A percentile compares a stretch with the other conserved stretches of the same genome.
phyloP scores from a whole-genome alignment of 2,888 invertebrate species.

The Brachyopa scutellaris region DNA sequence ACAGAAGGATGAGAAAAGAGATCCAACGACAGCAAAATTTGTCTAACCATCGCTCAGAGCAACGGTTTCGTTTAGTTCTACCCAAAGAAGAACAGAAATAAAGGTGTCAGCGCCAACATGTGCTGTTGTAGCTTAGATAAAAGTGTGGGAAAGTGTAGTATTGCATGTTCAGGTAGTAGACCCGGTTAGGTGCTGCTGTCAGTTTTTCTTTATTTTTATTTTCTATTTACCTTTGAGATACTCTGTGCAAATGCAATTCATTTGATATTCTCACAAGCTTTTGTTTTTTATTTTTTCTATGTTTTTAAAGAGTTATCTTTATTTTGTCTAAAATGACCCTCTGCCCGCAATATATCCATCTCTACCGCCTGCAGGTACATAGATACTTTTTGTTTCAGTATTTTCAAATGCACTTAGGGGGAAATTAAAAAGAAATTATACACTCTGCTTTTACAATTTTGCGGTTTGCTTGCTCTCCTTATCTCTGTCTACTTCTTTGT shows the following conservation, averaged over 20 bases:
- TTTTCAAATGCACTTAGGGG: slow-evolving; percentile 79
- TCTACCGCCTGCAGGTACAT: slow-evolving; percentile 61
- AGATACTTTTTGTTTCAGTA: slow-evolving; percentile 57
- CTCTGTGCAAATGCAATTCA: slow-evolving; percentile 66
- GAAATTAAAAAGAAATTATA: slow-evolving; percentile 80
- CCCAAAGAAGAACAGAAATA: slow-evolving; percentile 49
- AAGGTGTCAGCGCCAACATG: slow-evolving; percentile 61
- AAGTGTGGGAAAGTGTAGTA: slow-evolving; percentile 55
- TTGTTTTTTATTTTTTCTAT: slow-evolving; percentile 27
- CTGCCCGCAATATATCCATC: slow-evolving; percentile 18
- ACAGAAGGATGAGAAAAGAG: slow-evolving; percentile 22
- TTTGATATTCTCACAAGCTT: slow-evolving; percentile 63
- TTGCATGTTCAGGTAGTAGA: slow-evolving; percentile 47
- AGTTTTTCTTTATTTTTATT: slow-evolving; percentile 41
- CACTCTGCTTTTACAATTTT: slow-evolving; percentile 77
- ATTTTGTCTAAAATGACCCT: slow-evolving; percentile 47
- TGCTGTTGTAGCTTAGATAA: slow-evolving; percentile 27
- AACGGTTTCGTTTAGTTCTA: slow-evolving; percentile 47
- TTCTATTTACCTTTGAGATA: slow-evolving; percentile 50
- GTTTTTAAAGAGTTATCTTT: slow-evolving; percentile 53
- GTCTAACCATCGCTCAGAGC: slow-evolving; percentile 48
- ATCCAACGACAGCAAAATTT: slow-evolving; percentile 50
- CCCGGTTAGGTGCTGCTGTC: slow-evolving; percentile 40
- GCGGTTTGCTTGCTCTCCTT: slow-evolving; percentile 74
- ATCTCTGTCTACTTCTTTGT: not conserved